These are phyloP conservation scores for Dolichallabes microphthalmus DNA, from an alignment of 2,113 vertebrate genomes.

Conservation along the genomic window DNA sequence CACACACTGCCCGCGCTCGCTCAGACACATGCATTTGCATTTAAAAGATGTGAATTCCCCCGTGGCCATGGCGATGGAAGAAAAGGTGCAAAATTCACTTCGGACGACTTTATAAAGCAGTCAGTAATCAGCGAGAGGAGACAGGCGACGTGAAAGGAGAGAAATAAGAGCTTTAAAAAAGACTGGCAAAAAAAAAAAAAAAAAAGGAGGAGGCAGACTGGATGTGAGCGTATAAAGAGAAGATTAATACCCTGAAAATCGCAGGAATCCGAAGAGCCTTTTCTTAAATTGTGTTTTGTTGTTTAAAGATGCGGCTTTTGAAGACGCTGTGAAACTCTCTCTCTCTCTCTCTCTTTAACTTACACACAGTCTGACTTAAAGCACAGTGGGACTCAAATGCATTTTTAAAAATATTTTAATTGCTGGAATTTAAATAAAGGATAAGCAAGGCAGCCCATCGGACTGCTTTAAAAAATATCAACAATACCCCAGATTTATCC, in stretches of 20 bases:
- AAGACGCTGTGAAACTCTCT: constrained; percentile 4
- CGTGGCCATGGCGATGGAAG: constrained; percentile 94
- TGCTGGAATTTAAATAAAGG: not conserved
- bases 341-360: not conserved
- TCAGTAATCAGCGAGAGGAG: constrained; percentile 94
- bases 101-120: constrained; percentile 99
- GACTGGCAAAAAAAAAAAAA: constrained; percentile 52
- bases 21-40: constrained; percentile 83
- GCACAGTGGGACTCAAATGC: not conserved
- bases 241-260: constrained; percentile 73
- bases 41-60: constrained; percentile 94
- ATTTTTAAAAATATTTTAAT: constrained; percentile 21
- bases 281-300: not conserved
- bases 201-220: constrained; percentile 64
- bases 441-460: not conserved
- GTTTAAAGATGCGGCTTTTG: constrained; percentile 33
- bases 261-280: constrained; percentile 59
- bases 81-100: constrained; percentile 98
- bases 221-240: constrained; percentile 57
- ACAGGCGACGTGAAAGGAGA: constrained; percentile 82
- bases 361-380: constrained; percentile 14
- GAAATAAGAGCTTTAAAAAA: constrained; percentile 80
- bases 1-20: constrained; percentile 9
- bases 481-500: not conserved
- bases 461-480: not conserved